Evolutionary conservation across 2,113 vertebrate genomes (phyloP).

Genomic region (Xyliphius kryptos): DNA sequence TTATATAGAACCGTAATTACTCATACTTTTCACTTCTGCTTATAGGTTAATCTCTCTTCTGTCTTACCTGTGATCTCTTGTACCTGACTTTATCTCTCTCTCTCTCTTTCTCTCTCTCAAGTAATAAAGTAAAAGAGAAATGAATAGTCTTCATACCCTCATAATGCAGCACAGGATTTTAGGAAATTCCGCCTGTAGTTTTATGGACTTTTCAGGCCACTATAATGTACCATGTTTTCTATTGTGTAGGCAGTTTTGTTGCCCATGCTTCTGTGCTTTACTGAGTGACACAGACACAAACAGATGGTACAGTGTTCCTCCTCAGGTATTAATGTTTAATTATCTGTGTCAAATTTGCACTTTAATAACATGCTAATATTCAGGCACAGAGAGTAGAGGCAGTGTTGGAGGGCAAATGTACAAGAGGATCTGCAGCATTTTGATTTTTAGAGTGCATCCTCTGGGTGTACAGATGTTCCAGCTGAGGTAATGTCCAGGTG

Average conservation of each 20-base stretch:
- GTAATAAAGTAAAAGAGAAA: too few relatives aligned
- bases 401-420: neutral
- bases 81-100: too few relatives aligned
- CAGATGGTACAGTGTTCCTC: conserved; percentile 57
- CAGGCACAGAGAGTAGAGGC: conserved; percentile 3
- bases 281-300: conserved; percentile 56
- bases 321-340: conserved; percentile 64
- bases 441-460: neutral
- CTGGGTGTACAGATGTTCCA: neutral
- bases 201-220: conserved; percentile 12
- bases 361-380: conserved; percentile 48
- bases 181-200: conserved; percentile 5
- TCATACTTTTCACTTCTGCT: conserved; percentile 17
- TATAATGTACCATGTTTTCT: conserved; percentile 9
- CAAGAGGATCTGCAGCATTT: conserved; percentile 13
- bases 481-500: neutral
- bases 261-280: conserved; percentile 45
- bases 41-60: too few relatives aligned
- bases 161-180: too few relatives aligned
- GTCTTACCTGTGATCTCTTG: too few relatives aligned
- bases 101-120: too few relatives aligned
- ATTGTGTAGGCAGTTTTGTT: conserved; percentile 37
- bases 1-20: conserved; percentile 33
- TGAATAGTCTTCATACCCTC: neutral
- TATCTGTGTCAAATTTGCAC: conserved; percentile 66